phyloP scores from a whole-genome alignment of 2,113 vertebrate species.

The Caretta caretta region DNA sequence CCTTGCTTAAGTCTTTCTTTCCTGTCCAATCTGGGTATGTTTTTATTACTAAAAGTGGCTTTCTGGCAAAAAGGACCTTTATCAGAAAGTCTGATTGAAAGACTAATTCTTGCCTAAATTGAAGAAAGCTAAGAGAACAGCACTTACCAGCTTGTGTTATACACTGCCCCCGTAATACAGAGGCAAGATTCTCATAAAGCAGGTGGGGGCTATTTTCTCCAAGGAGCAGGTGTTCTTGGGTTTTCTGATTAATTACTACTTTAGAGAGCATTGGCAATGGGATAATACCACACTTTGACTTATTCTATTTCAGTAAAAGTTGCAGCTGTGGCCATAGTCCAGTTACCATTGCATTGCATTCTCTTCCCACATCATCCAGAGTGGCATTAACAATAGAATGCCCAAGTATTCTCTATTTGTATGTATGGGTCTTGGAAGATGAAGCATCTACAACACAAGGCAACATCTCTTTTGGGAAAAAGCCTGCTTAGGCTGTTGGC shows the following conservation, averaged over 20 bases:
- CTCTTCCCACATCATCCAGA: not conserved
- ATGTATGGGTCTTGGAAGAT: not conserved
- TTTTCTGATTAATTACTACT: not conserved
- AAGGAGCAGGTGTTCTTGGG: not conserved
- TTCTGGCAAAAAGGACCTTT: not conserved
- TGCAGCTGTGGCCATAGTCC: not conserved
- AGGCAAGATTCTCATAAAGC: not conserved
- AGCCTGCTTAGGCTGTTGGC: not conserved
- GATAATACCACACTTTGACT: not conserved
- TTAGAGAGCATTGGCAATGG: not conserved
- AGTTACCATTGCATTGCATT: not conserved
- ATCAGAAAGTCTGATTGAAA: not conserved
- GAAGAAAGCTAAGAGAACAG: not conserved
- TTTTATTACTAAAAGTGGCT: conserved; percentile 5
- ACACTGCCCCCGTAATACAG: not conserved
- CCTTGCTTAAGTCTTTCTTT: not conserved
- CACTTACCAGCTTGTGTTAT: not conserved
- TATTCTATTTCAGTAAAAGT: not conserved
- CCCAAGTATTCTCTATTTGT: not conserved
- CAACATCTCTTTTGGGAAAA: not conserved
- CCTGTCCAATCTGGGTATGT: not conserved
- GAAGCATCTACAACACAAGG: not conserved
- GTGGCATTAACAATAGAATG: not conserved
- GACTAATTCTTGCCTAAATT: not conserved
- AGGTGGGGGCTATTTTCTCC: not conserved